A percentile compares a stretch with the other conserved stretches of the same genome.
Conservation (phyloP, 1,140 invertebrate genomes). For the Pachyrhynchus sulphureomaculatus region DNA sequence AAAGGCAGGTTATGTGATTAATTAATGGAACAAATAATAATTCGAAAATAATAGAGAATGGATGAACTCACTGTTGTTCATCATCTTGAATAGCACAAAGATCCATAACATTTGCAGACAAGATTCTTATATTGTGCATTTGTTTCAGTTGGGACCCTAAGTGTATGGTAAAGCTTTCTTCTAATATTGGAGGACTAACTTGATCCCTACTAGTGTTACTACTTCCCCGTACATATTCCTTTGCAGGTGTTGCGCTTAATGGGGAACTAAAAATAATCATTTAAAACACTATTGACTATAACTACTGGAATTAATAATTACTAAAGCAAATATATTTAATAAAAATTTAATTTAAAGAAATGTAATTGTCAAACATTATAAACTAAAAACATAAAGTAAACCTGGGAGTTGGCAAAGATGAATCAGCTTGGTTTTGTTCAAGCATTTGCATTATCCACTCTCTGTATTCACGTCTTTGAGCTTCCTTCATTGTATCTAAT, state of each 20-base stretch:
- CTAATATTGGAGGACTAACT: constrained; percentile 56
- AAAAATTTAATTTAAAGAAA: no score
- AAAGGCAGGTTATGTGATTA: no score
- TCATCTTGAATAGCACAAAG: constrained; percentile 70
- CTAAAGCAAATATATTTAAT: no score
- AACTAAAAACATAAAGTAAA: constrained; percentile 32
- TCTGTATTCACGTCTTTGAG: constrained; percentile 77
- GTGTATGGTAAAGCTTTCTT: constrained; percentile 97
- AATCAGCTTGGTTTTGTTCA: constrained; percentile 64
- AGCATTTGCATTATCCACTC: constrained; percentile 79
- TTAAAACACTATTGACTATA: constrained; percentile 12
- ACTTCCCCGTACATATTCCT: constrained; percentile 1
- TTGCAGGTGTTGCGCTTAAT: constrained; percentile 41
- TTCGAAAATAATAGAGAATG: no score
- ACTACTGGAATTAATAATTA: no score
- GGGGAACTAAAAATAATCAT: constrained; percentile 42
- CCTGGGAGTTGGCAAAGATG: constrained; percentile 57
- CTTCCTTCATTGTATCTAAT: constrained; percentile 71
- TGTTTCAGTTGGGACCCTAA: constrained; percentile 97
- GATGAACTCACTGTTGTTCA: constrained; percentile 53
- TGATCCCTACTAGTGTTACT: constrained; percentile 34
- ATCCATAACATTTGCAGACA: constrained; percentile 84
- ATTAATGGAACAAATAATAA: no score
- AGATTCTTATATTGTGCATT: constrained; percentile 94
- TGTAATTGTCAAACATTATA: no score